phyloP scores from a whole-genome alignment of 2,888 invertebrate genomes.

The Hirtodrosophila alboralis region DNA sequence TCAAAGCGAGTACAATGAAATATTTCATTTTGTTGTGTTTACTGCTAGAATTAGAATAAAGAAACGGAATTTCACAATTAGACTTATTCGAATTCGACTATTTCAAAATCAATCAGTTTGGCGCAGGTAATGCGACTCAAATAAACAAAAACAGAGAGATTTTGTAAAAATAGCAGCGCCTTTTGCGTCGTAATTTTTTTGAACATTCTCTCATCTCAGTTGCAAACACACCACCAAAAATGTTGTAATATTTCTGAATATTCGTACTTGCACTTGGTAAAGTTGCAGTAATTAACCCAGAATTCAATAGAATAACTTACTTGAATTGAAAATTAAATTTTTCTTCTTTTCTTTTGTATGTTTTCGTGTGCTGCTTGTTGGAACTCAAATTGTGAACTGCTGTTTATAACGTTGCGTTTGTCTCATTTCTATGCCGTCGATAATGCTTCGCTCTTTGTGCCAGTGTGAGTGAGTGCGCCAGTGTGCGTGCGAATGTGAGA shows the following conservation, averaged over 20 bases:
- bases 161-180: conserved; percentile 3
- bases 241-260: conserved; percentile 5
- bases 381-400: conserved; percentile 75
- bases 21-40: conserved; percentile 85
- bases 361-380: conserved; percentile 63
- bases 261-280: conserved; percentile 6
- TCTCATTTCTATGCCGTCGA: conserved; percentile 75
- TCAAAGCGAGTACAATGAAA: conserved; percentile 85
- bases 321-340: conserved; percentile 35
- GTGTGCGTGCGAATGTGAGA: conserved; percentile 20
- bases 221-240: not conserved
- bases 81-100: conserved; percentile 27
- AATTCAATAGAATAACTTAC: conserved; percentile 55
- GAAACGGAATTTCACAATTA: conserved; percentile 63
- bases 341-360: conserved; percentile 39
- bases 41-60: conserved; percentile 26
- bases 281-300: conserved; percentile 19
- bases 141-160: no score
- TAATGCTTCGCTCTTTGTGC: conserved; percentile 42
- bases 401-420: conserved; percentile 77
- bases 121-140: conserved; percentile 8
- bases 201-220: conserved; percentile 46
- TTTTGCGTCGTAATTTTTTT: conserved; percentile 68
- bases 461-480: conserved; percentile 35
- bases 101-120: conserved; percentile 11